Base-by-base conservation (phyloP, 2,888 invertebrate species). In the Ametastegia equiseti region DNA sequence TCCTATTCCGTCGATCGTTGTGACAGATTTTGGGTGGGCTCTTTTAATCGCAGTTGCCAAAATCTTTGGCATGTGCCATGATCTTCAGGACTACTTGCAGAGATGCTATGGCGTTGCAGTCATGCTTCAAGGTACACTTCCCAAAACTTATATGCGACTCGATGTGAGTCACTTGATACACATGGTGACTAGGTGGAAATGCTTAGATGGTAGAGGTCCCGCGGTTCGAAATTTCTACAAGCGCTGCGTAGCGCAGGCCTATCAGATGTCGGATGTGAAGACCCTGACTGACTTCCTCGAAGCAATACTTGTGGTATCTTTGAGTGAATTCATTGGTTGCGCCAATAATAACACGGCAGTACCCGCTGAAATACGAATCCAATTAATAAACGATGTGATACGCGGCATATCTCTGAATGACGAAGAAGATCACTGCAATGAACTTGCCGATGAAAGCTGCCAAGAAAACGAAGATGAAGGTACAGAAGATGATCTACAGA, bases 111-210 rank as follows among this genome's bases (percentile, higher is more conserved):
- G 80, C 71, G 60, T 27, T 42, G 71, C 81, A 77, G 57, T 71
- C 19, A 11, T 2, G 27, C 27, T 15, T 1, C 1, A 39, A 0
- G 33, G 6, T 3, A 13, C 30, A 63, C 13, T 78, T 27, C 82
- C 83, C 15, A 63, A 71, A 15, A 42, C 83, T 33, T 84, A 82
- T 15, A 81, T 85, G 0, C 69, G 84, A 73, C 60, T 83, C 9
- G 84, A 85, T 57, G 84, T 85, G 1, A 84, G 84, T 65, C 84
- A 85, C 39, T 73, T 85, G 0, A 27, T 82, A 0, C 81, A 80
- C 4, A 82, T 85, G 84, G 83, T 84, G 2, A 23, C 81, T 6
- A 78, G 84, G 30, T 84, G 83, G 82, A 81, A 84, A 47, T 84
- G 81, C 23, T 36, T 84, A 6, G 47, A 83, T 1, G 54, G 23